These are phyloP conservation scores for Suillia variegata DNA, from an alignment of 2,888 invertebrate species.

Conservation along the genomic window DNA sequence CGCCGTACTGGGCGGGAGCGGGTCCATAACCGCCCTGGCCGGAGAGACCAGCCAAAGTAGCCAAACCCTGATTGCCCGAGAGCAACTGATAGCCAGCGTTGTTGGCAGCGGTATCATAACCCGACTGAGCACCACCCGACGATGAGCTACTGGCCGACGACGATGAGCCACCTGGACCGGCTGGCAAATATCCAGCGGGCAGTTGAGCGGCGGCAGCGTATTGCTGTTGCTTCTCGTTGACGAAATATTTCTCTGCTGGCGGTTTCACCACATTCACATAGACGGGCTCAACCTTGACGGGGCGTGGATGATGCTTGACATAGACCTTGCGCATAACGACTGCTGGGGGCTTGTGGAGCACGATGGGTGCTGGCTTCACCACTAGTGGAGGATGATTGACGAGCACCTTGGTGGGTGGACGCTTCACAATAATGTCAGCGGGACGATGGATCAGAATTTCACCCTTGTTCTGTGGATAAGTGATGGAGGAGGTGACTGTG, in stretches of 20 bases:
- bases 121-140: conserved; percentile 41
- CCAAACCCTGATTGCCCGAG: conserved; percentile 46
- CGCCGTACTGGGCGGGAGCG: conserved; percentile 30
- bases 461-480: conserved; percentile 57
- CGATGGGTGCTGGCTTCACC: conserved; percentile 59
- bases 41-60: conserved; percentile 44
- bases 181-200: conserved; percentile 25
- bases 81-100: conserved; percentile 50
- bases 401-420: conserved; percentile 58
- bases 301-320: conserved; percentile 56
- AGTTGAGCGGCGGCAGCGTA: conserved; percentile 30
- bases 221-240: conserved; percentile 55
- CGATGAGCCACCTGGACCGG: background rate
- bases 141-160: no score
- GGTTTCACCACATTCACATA: conserved; percentile 59
- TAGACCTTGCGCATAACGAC: conserved; percentile 57
- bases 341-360: conserved; percentile 60
- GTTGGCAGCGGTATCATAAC: conserved; percentile 42
- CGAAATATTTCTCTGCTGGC: conserved; percentile 59
- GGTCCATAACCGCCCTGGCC: conserved; percentile 36
- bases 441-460: conserved; percentile 60
- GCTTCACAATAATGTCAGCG: conserved; percentile 58
- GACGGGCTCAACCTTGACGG: conserved; percentile 58
- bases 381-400: conserved; percentile 60
- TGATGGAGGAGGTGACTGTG: conserved; percentile 49